Percentiles rank a stretch among this genome's conserved stretches.
These are phyloP conservation scores for Idaea aversata DNA, from an alignment of 2,888 invertebrate genomes.

Conservation along the genomic window DNA sequence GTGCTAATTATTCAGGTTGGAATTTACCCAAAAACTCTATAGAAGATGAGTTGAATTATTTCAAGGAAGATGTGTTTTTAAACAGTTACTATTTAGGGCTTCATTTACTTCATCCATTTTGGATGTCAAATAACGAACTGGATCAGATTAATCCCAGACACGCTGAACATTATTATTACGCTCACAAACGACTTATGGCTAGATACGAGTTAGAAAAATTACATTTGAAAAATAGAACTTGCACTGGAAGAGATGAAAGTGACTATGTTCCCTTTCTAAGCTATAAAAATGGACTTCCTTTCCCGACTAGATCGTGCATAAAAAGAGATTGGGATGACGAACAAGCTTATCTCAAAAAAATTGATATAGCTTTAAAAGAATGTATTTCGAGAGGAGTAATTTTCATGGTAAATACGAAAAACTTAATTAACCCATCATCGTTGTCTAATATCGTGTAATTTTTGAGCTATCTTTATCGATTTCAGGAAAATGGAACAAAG, in stretches of 20 bases:
- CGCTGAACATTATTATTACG: slow-evolving; percentile 63
- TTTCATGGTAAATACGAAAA: slow-evolving; percentile 50
- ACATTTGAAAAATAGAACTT: slow-evolving; percentile 38
- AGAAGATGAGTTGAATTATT: slow-evolving; percentile 80
- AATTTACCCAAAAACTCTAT: slow-evolving; percentile 67
- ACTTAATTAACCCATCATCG: neutral
- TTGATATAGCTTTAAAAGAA: slow-evolving; percentile 65
- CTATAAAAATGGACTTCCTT: slow-evolving; percentile 66
- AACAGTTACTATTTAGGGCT: slow-evolving; percentile 81
- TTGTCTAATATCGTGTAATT: neutral
- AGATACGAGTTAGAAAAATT: slow-evolving; percentile 60
- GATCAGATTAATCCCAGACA: slow-evolving; percentile 55
- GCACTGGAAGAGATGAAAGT: slow-evolving; percentile 32
- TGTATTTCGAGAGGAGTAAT: slow-evolving; percentile 62
- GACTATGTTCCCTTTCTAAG: slow-evolving; percentile 57
- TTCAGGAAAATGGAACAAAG: slow-evolving; percentile 59
- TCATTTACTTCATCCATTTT: slow-evolving; percentile 80
- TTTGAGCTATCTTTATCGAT: slow-evolving; percentile 12
- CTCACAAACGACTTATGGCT: slow-evolving; percentile 61
- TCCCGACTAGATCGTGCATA: slow-evolving; percentile 53
- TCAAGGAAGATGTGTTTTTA: slow-evolving; percentile 82
- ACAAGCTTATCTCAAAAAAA: slow-evolving; percentile 50
- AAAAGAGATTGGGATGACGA: slow-evolving; percentile 46
- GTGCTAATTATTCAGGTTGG: slow-evolving; percentile 74
- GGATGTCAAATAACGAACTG: slow-evolving; percentile 76